phyloP scores from a whole-genome alignment of 1,140 invertebrate species.

The Theocolax elegans region DNA sequence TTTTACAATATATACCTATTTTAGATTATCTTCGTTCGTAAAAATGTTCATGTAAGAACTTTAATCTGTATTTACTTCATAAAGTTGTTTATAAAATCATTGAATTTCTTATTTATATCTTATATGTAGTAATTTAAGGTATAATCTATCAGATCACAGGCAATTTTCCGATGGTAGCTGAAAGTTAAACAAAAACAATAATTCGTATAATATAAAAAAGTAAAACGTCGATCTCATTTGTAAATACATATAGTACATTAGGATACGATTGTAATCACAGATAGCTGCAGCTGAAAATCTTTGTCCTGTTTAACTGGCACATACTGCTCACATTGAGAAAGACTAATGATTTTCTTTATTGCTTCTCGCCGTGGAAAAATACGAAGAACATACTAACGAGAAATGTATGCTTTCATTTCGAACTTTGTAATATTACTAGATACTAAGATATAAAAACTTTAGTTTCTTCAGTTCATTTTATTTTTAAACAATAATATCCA shows the following conservation, averaged over 20 bases:
- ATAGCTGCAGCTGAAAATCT: slow-evolving; percentile 20
- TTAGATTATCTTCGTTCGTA: too few species aligned
- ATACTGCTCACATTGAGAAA: slow-evolving; percentile 14
- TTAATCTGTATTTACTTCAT: too few species aligned
- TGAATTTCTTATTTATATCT: too few species aligned
- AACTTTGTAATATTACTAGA: slow-evolving; percentile 13
- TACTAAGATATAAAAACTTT: too few species aligned
- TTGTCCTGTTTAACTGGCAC: slow-evolving; percentile 32
- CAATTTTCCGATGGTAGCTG: slow-evolving; percentile 19
- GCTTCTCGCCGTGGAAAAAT: background rate
- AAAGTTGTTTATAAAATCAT: too few species aligned
- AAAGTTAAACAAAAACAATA: slow-evolving; percentile 45
- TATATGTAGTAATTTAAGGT: too few species aligned
- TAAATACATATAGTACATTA: slow-evolving; percentile 65
- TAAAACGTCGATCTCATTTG: slow-evolving; percentile 63
- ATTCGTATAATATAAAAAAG: background rate
- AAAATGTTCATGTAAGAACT: too few species aligned
- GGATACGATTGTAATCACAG: slow-evolving; percentile 41
- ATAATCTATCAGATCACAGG: background rate
- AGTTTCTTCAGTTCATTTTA: too few species aligned
- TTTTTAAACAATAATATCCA: slow-evolving; percentile 31
- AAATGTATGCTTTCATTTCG: slow-evolving; percentile 27
- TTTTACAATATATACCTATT: too few species aligned
- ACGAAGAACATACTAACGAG: slow-evolving; percentile 24
- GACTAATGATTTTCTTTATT: background rate